Base-by-base conservation (phyloP, 2,797 vertebrate species). In the Columba guinea region DNA sequence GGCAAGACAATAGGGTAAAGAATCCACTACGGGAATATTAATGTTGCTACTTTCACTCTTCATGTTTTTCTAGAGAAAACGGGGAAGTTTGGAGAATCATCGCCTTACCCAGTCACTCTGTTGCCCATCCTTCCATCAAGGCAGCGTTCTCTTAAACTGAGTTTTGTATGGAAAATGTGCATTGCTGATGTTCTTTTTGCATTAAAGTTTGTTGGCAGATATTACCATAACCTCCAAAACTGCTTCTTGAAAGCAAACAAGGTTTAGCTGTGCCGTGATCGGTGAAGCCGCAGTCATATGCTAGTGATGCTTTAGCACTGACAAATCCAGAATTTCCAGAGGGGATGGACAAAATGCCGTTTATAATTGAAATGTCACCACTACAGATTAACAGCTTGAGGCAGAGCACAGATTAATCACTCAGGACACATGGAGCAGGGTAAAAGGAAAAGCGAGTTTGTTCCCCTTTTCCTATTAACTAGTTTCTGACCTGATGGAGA, bases 361-460 rank as follows among this genome's bases (percentile, higher is more conserved):
- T 94, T 95, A 90, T 86, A 97, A 95, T 86, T 94, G 89, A 95
- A 96, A 95, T 96, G 95, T 94, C 96, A 95, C 78, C 49, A 41
- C 84, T 62, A 74, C 87, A 95, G 92, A 94, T 94, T 89, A 97
- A 89, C 89, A 92, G 93, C 88, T 92, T n/a, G 67, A 95, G 90
- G 94, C 95, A 94, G 76, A 93, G 75, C 62, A 74, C 71, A 89
- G 84, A 95, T 92, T 95, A 93, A 95, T 96, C 93, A 94, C 82
- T 91, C 64, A 84, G 78, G 75, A 95, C 89, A 82, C 24, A 5
- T 2, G 28, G 19, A 89, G 48, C 59, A 93, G 63, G 56, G 44
- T 67, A 93, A 74, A 93, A 78, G 84, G 77, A 89, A 95, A 92
- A 93, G 88, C 1, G 5, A 93, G 83, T 89, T 95, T 95, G 90